Evolutionary conservation across 2,888 invertebrate species (phyloP).

Genomic region (Spisula solida): DNA sequence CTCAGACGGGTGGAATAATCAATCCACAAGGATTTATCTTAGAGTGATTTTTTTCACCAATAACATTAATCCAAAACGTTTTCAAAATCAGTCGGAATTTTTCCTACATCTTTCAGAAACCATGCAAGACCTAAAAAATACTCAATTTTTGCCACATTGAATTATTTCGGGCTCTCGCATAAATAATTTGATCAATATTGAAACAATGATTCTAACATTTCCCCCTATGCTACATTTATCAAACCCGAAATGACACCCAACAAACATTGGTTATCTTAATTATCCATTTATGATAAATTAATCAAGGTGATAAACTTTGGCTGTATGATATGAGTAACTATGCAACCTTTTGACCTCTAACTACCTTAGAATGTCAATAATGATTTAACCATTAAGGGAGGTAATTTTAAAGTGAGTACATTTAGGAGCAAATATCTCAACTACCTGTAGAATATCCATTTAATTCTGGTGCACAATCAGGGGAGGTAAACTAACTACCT

Average conservation of each 20-base stretch:
- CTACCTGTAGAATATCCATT: too few species aligned
- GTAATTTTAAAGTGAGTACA: background rate
- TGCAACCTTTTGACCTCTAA: slow-evolving; percentile 31
- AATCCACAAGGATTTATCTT: background rate
- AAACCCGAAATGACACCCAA: background rate
- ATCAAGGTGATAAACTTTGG: slow-evolving; percentile 26
- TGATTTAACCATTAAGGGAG: background rate
- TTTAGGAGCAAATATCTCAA: too few species aligned
- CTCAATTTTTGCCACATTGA: background rate
- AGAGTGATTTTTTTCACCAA: background rate
- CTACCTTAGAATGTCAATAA: background rate
- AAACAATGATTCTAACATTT: background rate
- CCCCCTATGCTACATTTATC: background rate
- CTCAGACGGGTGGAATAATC: background rate
- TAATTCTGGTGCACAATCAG: background rate
- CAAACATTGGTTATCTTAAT: slow-evolving; percentile 45
- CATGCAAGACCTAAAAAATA: background rate
- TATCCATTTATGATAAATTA: slow-evolving; percentile 46
- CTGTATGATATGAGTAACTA: background rate
- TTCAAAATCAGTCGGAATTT: background rate
- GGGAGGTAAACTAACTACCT: background rate
- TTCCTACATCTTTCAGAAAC: background rate
- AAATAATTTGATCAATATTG: slow-evolving; percentile 7
- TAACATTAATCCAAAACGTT: background rate
- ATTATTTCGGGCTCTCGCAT: background rate